phyloP scores from a whole-genome alignment of 92 coral and sea anemone genomes.

The Nematostella vectensis region DNA sequence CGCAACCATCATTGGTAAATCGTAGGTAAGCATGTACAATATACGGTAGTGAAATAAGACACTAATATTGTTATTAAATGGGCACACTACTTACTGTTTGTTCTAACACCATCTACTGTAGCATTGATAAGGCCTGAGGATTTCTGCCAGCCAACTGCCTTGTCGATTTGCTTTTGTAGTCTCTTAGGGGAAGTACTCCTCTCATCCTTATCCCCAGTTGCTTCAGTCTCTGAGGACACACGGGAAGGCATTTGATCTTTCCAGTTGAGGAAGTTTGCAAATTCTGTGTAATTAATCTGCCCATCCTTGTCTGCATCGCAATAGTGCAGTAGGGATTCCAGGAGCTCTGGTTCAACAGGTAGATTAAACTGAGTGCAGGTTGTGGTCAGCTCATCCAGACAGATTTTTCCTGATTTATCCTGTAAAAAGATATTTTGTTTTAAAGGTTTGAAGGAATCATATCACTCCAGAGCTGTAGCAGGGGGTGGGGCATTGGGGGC shows the following conservation, averaged over 20 bases:
- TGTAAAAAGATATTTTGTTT: constrained; percentile 18
- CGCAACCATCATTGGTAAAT: too few species aligned
- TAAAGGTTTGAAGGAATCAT: background rate
- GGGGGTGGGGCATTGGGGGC: too few species aligned
- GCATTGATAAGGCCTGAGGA: constrained; percentile 80
- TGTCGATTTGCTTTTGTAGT: constrained; percentile 78
- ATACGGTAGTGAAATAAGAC: too few species aligned
- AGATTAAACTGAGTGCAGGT: constrained; percentile 80
- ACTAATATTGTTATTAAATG: too few species aligned
- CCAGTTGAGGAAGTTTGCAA: constrained; percentile 94
- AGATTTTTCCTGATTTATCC: constrained; percentile 95
- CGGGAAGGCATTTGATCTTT: constrained; percentile 64
- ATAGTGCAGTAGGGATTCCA: constrained; percentile 63
- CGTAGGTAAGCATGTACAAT: too few species aligned
- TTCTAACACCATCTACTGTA: constrained; percentile 50
- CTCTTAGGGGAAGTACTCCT: constrained; percentile 15
- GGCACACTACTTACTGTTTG: constrained; percentile 54
- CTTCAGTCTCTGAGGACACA: background rate
- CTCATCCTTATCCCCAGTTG: constrained; percentile 6
- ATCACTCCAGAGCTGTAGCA: too few species aligned
- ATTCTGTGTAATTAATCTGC: constrained; percentile 79
- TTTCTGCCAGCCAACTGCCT: constrained; percentile 95
- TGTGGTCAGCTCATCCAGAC: constrained; percentile 56
- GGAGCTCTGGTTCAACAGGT: constrained; percentile 81
- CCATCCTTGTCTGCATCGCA: constrained; percentile 89